phyloP scores from a whole-genome alignment of 2,888 invertebrate species.

The Poecilus cupreus region DNA sequence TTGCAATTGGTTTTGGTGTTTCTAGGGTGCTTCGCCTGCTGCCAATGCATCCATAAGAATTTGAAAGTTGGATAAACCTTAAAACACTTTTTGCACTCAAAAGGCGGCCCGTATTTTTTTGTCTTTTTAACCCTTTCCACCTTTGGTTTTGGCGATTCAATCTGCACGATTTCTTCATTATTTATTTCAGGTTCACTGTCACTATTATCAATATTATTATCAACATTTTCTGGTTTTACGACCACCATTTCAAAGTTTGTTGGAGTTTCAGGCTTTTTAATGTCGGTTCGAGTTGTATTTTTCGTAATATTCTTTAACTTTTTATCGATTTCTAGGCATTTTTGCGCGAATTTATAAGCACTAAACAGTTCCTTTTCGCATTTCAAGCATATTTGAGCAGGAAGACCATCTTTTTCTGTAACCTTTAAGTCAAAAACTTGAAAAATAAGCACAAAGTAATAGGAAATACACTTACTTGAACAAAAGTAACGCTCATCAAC shows the following conservation, averaged over 20 bases:
- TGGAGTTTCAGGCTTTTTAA: not conserved
- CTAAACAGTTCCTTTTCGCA: conserved; percentile 30
- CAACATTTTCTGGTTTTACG: not conserved
- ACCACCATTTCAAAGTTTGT: not conserved
- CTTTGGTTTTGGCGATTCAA: not conserved
- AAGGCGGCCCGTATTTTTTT: not conserved
- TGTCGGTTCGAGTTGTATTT: not conserved
- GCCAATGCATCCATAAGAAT: conserved; percentile 37
- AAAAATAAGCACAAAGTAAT: not conserved
- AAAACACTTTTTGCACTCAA: conserved; percentile 54
- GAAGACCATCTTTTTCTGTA: conserved; percentile 50
- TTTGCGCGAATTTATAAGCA: conserved; percentile 43
- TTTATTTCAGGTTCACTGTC: not conserved
- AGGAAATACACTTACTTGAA: conserved; percentile 29
- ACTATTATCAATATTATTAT: conserved; percentile 8
- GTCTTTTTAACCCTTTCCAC: too few species aligned
- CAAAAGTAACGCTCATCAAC: conserved; percentile 39
- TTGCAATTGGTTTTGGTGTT: conserved; percentile 38
- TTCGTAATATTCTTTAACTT: conserved; percentile 14
- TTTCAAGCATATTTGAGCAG: conserved; percentile 41
- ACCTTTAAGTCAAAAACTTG: conserved; percentile 13
- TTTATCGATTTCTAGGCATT: conserved; percentile 19
- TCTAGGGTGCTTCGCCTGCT: conserved; percentile 36
- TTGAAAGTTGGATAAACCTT: conserved; percentile 38
- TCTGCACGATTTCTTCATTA: not conserved